A percentile compares a stretch with the other conserved stretches of the same genome.
These are phyloP conservation scores for Panzeria rudis DNA, from an alignment of 2,888 invertebrate species.

Conservation along the genomic window DNA sequence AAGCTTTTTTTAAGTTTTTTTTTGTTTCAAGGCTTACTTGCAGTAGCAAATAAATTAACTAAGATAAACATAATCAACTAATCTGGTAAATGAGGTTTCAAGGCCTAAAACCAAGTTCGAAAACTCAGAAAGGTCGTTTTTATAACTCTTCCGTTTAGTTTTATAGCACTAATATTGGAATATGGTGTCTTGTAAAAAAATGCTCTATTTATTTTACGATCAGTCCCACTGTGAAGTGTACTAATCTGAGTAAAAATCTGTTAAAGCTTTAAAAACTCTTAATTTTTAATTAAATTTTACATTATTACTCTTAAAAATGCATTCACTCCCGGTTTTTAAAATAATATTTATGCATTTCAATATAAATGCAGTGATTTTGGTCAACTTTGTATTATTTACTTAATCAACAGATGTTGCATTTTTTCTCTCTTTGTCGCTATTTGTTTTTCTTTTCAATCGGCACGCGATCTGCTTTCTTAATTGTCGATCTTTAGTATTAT, in stretches of 20 bases:
- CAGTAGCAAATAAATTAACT: no score
- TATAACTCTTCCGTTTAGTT: no score
- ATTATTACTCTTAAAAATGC: neutral
- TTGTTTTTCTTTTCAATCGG: constrained; percentile 27
- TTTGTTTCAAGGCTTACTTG: no score
- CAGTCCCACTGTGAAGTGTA: neutral
- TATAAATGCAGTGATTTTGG: neutral
- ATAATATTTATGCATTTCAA: neutral
- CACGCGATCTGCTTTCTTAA: constrained; percentile 62
- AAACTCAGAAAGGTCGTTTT: no score
- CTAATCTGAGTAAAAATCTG: neutral
- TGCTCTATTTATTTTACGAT: no score
- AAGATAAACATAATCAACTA: no score
- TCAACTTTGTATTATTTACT: constrained; percentile 26
- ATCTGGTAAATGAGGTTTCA: no score
- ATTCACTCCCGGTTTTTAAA: neutral
- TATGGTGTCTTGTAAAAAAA: no score
- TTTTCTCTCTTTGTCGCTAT: constrained; percentile 1
- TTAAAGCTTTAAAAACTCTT: neutral
- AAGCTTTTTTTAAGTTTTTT: no score
- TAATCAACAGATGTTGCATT: constrained; percentile 31
- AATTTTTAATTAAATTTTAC: neutral
- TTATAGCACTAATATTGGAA: no score
- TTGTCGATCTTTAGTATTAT: constrained; percentile 47
- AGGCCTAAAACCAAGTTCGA: no score